Conservation (phyloP, 2,888 invertebrate species). For the Lamellibrachia satsuma region DNA sequence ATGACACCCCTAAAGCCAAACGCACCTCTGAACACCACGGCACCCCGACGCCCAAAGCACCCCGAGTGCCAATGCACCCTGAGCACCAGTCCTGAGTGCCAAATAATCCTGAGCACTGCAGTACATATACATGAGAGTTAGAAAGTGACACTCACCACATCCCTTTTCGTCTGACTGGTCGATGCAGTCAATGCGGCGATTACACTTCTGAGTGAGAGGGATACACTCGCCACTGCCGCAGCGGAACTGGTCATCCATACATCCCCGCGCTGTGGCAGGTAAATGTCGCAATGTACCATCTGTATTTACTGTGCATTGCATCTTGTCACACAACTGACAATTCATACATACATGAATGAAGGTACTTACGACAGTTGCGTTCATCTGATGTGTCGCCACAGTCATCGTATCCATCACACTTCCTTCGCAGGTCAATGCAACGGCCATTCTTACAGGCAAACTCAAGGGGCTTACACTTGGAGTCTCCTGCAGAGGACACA, state of each 20-base stretch:
- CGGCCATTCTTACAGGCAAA: conserved; percentile 35
- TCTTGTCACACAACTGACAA: neutral
- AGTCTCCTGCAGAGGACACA: neutral
- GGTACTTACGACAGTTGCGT: conserved; percentile 71
- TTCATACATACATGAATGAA: neutral
- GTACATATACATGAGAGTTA: neutral
- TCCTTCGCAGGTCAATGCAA: conserved; percentile 45
- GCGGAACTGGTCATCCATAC: conserved; percentile 47
- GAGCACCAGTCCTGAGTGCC: neutral
- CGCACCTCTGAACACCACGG: neutral
- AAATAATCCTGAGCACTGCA: neutral
- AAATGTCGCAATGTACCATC: neutral
- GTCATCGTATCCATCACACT: conserved; percentile 94
- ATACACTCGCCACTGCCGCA: conserved; percentile 76
- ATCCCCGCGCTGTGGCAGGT: conserved; percentile 20
- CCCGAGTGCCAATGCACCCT: neutral
- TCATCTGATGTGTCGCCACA: conserved; percentile 97
- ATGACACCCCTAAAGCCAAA: neutral
- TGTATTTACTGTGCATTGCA: neutral
- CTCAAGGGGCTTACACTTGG: conserved; percentile 23
- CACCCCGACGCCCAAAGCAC: neutral
- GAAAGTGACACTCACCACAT: conserved; percentile 21
- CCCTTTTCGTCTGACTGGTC: conserved; percentile 75
- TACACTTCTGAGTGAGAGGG: conserved; percentile 80
- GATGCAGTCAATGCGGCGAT: conserved; percentile 75